Percentiles rank a stretch among this genome's conserved stretches.
Conservation (phyloP, 1,140 invertebrate genomes). For the Saccostrea echinata region DNA sequence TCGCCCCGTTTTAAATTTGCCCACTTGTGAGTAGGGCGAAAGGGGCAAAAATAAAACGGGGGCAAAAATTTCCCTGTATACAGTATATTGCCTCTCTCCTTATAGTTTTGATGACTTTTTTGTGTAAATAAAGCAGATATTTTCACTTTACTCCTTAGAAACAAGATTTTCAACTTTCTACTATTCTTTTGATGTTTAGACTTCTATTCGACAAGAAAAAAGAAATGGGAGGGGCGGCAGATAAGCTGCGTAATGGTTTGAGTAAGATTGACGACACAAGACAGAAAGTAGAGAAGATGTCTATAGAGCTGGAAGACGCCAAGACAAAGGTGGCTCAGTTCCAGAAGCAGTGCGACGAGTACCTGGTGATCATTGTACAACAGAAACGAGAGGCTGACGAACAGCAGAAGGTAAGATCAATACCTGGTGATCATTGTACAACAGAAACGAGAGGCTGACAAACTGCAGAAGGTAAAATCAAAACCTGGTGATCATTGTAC, state of each 20-base stretch:
- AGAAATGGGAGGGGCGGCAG: conserved; percentile 86
- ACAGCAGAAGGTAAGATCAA: conserved; percentile 83
- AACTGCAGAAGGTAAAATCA: conserved; percentile 84
- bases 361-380: conserved; percentile 87
- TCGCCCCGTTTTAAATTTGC: too few relatives aligned
- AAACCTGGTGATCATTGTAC: too few relatives aligned
- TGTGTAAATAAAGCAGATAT: too few relatives aligned
- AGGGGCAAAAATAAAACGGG: too few relatives aligned
- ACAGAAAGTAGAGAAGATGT: conserved; percentile 86
- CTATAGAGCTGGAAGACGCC: conserved; percentile 88
- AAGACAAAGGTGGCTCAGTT: conserved; percentile 87
- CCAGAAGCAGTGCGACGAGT: conserved; percentile 88
- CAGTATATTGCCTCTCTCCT: too few relatives aligned
- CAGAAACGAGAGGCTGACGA: conserved; percentile 90
- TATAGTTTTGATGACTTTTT: too few relatives aligned
- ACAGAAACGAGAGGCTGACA: conserved; percentile 87
- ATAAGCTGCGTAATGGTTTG: conserved; percentile 87
- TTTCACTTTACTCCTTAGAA: background rate
- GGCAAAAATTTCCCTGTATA: too few relatives aligned
- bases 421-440: background rate
- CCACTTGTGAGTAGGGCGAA: too few relatives aligned
- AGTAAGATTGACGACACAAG: conserved; percentile 88
- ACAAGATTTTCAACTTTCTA: background rate
- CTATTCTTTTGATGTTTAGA: conserved; percentile 78
- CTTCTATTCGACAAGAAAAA: conserved; percentile 87